Conservation (phyloP, 2,797 vertebrate species). For the Nothura maculosa region DNA sequence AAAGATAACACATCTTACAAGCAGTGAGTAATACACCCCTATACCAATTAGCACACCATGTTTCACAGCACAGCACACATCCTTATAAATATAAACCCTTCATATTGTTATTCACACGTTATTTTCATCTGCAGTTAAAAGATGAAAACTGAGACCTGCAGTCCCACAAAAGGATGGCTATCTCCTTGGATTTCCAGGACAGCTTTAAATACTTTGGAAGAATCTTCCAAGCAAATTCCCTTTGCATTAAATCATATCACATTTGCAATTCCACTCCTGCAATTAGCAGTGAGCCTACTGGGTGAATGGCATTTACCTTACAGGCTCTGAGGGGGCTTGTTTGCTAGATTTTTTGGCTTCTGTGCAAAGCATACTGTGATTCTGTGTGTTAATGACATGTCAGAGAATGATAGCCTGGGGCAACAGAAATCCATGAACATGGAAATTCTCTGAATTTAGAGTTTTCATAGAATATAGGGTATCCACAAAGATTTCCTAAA, state of each 20-base stretch:
- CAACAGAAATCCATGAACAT: not conserved
- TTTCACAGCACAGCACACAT: not conserved
- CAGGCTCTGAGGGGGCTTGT: not conserved
- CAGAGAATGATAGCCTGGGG: not conserved
- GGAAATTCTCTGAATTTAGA: not conserved
- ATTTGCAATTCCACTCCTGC: not conserved
- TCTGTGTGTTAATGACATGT: conserved; percentile 15
- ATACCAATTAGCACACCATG: not conserved
- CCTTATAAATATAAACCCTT: not conserved
- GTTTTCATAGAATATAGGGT: not conserved
- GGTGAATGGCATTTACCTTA: not conserved
- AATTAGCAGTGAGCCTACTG: not conserved
- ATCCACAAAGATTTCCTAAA: not conserved
- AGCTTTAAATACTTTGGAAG: not conserved
- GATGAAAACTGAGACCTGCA: not conserved
- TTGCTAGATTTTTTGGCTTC: not conserved
- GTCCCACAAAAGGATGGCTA: not conserved
- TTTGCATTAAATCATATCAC: not conserved
- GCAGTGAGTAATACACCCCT: not conserved
- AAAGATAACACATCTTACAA: not conserved
- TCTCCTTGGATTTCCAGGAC: not conserved
- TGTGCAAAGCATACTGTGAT: not conserved
- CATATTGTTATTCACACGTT: fast-evolving
- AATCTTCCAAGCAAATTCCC: not conserved
- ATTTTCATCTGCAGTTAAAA: not conserved